Evolutionary conservation across 1,140 invertebrate genomes (phyloP), one percentile per base, ranked within the genome.

Genomic region (Myzus persicae): DNA sequence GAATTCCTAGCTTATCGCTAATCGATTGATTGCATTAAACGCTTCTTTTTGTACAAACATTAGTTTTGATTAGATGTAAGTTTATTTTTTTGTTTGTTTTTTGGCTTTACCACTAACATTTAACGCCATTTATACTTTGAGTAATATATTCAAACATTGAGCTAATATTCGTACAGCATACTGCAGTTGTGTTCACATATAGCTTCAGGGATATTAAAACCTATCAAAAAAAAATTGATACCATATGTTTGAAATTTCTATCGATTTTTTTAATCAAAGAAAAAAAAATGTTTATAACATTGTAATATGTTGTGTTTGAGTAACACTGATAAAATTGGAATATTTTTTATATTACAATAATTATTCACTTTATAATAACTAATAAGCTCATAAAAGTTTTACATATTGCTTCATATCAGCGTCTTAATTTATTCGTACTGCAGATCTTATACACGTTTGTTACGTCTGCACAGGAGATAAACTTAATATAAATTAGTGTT

Each of bases 31-130:
- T 36, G 31, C 4, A n/a, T 76, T 67, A 67, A 9, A 67, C 59
- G 14, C 31, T 67, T 67, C 1, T 67, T 67, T 67, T n/a, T 67
- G 36, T 20, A 0, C n/a, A n/a, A n/a, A 76, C 31, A 20, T 76
- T n/a, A 76, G n/a, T 76, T 76, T 76, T 76, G 59, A 76, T 76
- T 76, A 76, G 59, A n/a, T 76, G 14, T n/a, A 76, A 76, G 59
- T 76, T 18, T 76, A 76, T n/a, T 76, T 31, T 76, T 76, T n/a
- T 76, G 36, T 76, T 31, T n/a, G 31, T 76, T 76, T 67, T 76
- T 76, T n/a, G 31, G 4, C 5, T n/a, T 18, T 18, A n/a, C 31
- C 31, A 67, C 31, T 11, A 14, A 59, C 59, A 67, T 67, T 67
- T 67, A 31, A 67, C 26, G n/a, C 3, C 14, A 76, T n/a, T 76